These are phyloP conservation scores for Enteromius mattozi DNA, from an alignment of 2,797 vertebrate genomes.

Conservation along the genomic window DNA sequence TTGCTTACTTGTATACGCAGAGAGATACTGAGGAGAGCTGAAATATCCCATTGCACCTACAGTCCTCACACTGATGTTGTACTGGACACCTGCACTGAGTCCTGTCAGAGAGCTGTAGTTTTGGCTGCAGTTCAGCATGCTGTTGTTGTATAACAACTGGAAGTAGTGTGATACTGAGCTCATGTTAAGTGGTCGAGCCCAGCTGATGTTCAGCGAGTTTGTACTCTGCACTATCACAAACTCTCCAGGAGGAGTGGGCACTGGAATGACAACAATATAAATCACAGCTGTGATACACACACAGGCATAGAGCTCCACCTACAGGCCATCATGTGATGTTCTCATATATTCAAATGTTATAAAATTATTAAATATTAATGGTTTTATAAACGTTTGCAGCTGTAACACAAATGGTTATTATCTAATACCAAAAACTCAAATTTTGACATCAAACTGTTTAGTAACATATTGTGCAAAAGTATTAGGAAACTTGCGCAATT, in stretches of 20 bases:
- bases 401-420: not conserved
- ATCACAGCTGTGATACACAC: not conserved
- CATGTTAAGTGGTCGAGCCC: conserved; percentile 70
- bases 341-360: not conserved
- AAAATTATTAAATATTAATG: not conserved
- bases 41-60: conserved; percentile 59
- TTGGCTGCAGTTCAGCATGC: conserved; percentile 44
- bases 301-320: not conserved
- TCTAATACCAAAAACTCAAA: no score
- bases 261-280: conserved; percentile 57
- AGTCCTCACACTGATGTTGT: conserved; percentile 55
- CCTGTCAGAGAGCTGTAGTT: conserved; percentile 34
- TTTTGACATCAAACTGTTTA: not conserved
- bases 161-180: conserved; percentile 60
- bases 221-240: conserved; percentile 48
- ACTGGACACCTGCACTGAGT: conserved; percentile 53
- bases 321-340: not conserved
- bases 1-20: conserved; percentile 73
- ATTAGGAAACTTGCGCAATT: no score
- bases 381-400: not conserved
- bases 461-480: not conserved
- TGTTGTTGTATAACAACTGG: conserved; percentile 45
- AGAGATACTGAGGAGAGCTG: conserved; percentile 61
- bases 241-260: conserved; percentile 73
- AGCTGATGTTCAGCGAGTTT: conserved; percentile 68